phyloP scores from a whole-genome alignment of 2,888 invertebrate species.

The Sipha maydis region DNA sequence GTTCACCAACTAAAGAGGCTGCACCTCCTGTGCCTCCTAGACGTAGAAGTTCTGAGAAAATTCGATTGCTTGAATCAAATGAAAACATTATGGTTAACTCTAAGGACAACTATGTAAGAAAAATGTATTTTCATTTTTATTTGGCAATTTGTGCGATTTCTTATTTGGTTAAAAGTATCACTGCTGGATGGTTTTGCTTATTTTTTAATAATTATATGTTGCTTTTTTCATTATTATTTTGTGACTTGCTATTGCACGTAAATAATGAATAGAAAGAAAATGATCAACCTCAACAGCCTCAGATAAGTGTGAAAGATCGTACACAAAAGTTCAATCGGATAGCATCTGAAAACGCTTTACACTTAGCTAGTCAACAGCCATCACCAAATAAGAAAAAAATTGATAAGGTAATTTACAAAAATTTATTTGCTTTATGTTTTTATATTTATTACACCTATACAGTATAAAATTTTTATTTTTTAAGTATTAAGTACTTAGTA shows the following conservation, averaged over 20 bases:
- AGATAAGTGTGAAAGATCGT: slow-evolving; percentile 90
- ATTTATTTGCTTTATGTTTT: slow-evolving; percentile 63
- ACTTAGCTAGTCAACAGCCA: slow-evolving; percentile 66
- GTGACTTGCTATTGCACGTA: slow-evolving; percentile 60
- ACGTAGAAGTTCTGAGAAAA: slow-evolving; percentile 65
- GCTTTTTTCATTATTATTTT: slow-evolving; percentile 51
- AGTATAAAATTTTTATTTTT: no score
- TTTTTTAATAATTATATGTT: slow-evolving; percentile 37
- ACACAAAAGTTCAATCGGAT: slow-evolving; percentile 92
- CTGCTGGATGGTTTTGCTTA: slow-evolving; percentile 47
- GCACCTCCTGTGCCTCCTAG: slow-evolving; percentile 66
- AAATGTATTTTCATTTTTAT: slow-evolving; percentile 8
- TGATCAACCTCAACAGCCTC: slow-evolving; percentile 61
- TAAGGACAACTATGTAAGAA: slow-evolving; percentile 46
- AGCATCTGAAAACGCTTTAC: slow-evolving; percentile 79
- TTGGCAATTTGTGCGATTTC: slow-evolving; percentile 28
- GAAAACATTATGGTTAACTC: slow-evolving; percentile 63
- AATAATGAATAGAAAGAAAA: slow-evolving; percentile 62
- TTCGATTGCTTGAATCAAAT: slow-evolving; percentile 59
- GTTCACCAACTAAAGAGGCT: slow-evolving; percentile 54
- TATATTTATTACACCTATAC: no score
- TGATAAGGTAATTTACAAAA: slow-evolving; percentile 63
- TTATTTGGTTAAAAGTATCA: slow-evolving; percentile 18
- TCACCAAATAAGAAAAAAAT: slow-evolving; percentile 66
- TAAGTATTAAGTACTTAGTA: not conserved